Evolutionary conservation across 2,888 invertebrate species (phyloP).

Genomic region (Augiades crinisus): DNA sequence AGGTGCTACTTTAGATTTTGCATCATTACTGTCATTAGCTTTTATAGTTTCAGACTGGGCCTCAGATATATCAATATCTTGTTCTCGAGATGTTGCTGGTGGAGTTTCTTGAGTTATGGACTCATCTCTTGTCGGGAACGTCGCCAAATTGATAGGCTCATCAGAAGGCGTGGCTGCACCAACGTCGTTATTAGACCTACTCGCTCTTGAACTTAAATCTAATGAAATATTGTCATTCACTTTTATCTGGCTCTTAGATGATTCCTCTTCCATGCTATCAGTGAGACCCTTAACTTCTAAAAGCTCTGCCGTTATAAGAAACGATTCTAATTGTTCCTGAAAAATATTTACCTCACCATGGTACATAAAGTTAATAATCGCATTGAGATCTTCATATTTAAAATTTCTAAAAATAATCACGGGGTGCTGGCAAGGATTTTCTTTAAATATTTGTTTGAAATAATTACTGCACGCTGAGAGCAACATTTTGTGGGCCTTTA

Average conservation of each 20-base stretch:
- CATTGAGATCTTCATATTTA: slow-evolving; percentile 88
- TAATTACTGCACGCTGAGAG: slow-evolving; percentile 92
- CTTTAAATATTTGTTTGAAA: slow-evolving; percentile 86
- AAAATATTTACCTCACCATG: slow-evolving; percentile 91
- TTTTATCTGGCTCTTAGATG: slow-evolving; percentile 54
- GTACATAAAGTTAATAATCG: slow-evolving; percentile 91
- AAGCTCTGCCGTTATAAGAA: slow-evolving; percentile 88
- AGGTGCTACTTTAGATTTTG: slow-evolving; percentile 41
- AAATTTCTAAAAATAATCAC: slow-evolving; percentile 91
- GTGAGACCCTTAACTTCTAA: slow-evolving; percentile 89
- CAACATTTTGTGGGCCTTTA: slow-evolving; percentile 92
- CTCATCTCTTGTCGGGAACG: slow-evolving; percentile 62
- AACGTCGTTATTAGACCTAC: slow-evolving; percentile 48
- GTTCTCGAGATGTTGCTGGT: slow-evolving; percentile 38
- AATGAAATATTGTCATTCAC: slow-evolving; percentile 61
- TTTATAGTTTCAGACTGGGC: slow-evolving; percentile 44
- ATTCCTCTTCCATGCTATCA: slow-evolving; percentile 77
- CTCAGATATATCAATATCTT: slow-evolving; percentile 51
- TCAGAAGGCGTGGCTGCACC: slow-evolving; percentile 55
- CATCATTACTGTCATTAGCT: slow-evolving; percentile 45
- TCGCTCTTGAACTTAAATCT: slow-evolving; percentile 69
- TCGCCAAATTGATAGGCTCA: slow-evolving; percentile 72
- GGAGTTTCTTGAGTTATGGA: slow-evolving; percentile 55
- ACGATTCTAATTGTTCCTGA: slow-evolving; percentile 89
- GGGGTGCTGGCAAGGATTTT: slow-evolving; percentile 90